A percentile compares a stretch with the other conserved stretches of the same genome.
Conservation (phyloP, 2,113 vertebrate species). For the Gymnobelideus leadbeateri region DNA sequence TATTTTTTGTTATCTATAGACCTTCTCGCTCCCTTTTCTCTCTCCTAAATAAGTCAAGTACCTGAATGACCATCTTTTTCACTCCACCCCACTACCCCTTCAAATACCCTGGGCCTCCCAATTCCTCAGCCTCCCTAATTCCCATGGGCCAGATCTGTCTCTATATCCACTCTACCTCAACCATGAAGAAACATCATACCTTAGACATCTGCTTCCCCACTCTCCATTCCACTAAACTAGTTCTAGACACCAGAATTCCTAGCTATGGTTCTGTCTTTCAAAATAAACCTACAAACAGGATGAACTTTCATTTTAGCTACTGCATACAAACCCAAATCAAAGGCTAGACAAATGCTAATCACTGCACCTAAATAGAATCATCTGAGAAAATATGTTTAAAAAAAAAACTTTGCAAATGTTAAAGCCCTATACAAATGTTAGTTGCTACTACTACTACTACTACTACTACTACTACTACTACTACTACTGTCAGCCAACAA, state of each 20-base stretch:
- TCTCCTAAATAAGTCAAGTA: background rate
- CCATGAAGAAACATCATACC: background rate
- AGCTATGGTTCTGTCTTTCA: background rate
- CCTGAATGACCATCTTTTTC: background rate
- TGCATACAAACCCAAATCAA: background rate
- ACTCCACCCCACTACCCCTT: background rate
- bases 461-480: background rate
- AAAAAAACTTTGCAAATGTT: background rate
- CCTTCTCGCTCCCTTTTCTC: background rate
- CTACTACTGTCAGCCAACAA: background rate
- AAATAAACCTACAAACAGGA: background rate
- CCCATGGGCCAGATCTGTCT: background rate
- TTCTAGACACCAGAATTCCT: background rate
- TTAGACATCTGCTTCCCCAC: background rate
- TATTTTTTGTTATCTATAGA: background rate
- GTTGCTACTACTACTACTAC: background rate
- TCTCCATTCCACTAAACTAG: background rate
- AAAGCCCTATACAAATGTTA: background rate
- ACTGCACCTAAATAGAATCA: background rate
- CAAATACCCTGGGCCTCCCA: background rate
- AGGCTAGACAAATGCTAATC: background rate
- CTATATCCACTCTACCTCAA: background rate
- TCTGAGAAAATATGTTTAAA: background rate
- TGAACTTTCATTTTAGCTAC: background rate
- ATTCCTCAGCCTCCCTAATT: background rate